Conservation (phyloP, 1,140 invertebrate genomes). For the Microplitis demolitor region DNA sequence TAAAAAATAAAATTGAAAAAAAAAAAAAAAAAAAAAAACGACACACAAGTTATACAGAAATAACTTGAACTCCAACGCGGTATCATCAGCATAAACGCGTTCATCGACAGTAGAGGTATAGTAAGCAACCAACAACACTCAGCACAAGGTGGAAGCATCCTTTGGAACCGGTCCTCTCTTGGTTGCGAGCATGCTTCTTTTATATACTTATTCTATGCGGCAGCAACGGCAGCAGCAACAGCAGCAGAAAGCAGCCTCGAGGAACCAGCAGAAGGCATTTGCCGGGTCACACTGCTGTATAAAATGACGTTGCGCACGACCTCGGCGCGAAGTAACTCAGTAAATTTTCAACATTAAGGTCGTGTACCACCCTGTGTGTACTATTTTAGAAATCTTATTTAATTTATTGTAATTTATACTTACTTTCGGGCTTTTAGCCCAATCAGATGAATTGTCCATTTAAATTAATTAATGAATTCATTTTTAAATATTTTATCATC, state of each 20-base stretch:
- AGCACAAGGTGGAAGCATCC: slow-evolving; percentile 48
- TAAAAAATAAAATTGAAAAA: neutral
- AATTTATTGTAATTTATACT: neutral
- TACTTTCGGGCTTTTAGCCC: neutral
- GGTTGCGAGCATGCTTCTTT: slow-evolving; percentile 20
- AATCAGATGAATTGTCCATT: neutral
- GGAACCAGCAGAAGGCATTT: slow-evolving; percentile 35
- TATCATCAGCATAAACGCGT: neutral
- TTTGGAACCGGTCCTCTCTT: slow-evolving; percentile 58
- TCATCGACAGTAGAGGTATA: too few species aligned
- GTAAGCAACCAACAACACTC: too few species aligned
- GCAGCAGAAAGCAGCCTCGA: slow-evolving; percentile 21
- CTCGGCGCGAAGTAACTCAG: slow-evolving; percentile 25
- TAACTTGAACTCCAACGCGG: neutral
- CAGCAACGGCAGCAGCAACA: neutral
- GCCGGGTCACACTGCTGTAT: slow-evolving; percentile 26
- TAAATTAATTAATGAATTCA: neutral
- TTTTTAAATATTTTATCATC: neutral
- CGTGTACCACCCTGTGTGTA: neutral
- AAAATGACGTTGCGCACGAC: slow-evolving; percentile 17
- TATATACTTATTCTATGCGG: neutral
- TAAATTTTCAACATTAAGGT: slow-evolving; percentile 26
- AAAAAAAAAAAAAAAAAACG: neutral
- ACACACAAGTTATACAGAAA: neutral
- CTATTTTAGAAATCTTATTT: neutral